phyloP scores from a whole-genome alignment of 2,888 invertebrate species.

The Tetragnatha montana region DNA sequence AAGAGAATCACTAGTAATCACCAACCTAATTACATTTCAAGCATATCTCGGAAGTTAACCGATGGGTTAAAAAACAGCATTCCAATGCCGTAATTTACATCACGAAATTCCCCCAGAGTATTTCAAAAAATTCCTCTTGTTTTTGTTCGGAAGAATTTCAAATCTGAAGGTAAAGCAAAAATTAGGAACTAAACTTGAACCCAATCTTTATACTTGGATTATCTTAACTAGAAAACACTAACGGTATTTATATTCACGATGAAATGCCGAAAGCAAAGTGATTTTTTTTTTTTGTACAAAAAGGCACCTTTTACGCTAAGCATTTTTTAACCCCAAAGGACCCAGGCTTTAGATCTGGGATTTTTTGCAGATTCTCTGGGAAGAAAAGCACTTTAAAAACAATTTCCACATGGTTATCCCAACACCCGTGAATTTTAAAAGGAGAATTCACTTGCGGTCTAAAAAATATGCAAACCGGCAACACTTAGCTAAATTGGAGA shows the following conservation, averaged over 20 bases:
- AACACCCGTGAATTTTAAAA: constrained; percentile 24
- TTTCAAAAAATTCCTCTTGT: background rate
- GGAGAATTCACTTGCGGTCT: constrained; percentile 3
- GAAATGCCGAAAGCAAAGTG: background rate
- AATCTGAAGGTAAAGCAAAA: background rate
- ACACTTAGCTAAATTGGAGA: constrained; percentile 47
- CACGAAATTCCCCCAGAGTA: background rate
- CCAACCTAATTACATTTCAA: background rate
- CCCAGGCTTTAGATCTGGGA: background rate
- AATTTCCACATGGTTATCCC: background rate
- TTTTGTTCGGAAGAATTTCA: background rate
- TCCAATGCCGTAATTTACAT: background rate
- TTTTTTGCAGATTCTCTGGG: background rate
- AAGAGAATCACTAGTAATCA: background rate
- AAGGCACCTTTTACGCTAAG: background rate
- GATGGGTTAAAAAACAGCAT: background rate
- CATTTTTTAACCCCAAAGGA: constrained; percentile 4
- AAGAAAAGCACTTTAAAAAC: constrained; percentile 4
- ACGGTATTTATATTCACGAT: constrained; percentile 8
- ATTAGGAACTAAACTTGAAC: background rate
- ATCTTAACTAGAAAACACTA: constrained; percentile 9
- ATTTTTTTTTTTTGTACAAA: constrained; percentile 1
- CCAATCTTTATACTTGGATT: constrained; percentile 3
- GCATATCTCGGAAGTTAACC: background rate
- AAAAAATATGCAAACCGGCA: constrained; percentile 24